Evolutionary conservation across 2,888 invertebrate species (phyloP), one percentile per base, ranked within the genome.

Genomic region (Caenorhabditis drosophilae): DNA sequence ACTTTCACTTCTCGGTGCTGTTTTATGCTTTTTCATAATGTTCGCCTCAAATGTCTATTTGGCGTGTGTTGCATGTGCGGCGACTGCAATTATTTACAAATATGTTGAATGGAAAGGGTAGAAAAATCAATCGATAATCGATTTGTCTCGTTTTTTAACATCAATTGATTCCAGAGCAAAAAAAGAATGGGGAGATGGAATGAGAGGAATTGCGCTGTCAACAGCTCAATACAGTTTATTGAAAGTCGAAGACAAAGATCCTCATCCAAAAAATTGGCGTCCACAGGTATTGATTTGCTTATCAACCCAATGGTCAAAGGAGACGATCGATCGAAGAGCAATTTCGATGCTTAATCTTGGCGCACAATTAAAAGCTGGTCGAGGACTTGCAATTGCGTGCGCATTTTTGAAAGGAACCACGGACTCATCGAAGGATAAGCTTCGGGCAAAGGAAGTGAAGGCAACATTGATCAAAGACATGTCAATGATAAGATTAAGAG

Each of bases 161-260:
- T 16, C n/a, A 45, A 7, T 23, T 4, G 16, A 12, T 57, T 74
- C 49, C 56, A 80, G 80, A 67, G 98, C 98, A 67, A 98, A 98
- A 86, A 98, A 98, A 84, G 98, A 99, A 88, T 99, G 98, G 98
- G 98, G 98, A 64, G 98, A 99, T 86, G 98, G 98, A 55, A 93
- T 99, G 63, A 89, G 96, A 48, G 98, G 98, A 87, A 88, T 99
- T 81, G 96, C 97, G 0, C 88, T 99, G 56, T 94, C 95, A 1
- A 97, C 98, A 2, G 98, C 98, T 15, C 90, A 97, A 49, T 98
- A 91, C 86, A 93, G 95, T 0, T 87, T 99, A 35, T 87, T 97
- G 48, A 90, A 95, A 44, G 88, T 98, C 12, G 97, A 98, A 85
- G 94, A 97, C 87, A 96, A 95, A 22, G 82, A 93, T 62, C 96